These are phyloP conservation scores for Octodon degus DNA, from an alignment of 2,113 vertebrate genomes.

Conservation along the genomic window DNA sequence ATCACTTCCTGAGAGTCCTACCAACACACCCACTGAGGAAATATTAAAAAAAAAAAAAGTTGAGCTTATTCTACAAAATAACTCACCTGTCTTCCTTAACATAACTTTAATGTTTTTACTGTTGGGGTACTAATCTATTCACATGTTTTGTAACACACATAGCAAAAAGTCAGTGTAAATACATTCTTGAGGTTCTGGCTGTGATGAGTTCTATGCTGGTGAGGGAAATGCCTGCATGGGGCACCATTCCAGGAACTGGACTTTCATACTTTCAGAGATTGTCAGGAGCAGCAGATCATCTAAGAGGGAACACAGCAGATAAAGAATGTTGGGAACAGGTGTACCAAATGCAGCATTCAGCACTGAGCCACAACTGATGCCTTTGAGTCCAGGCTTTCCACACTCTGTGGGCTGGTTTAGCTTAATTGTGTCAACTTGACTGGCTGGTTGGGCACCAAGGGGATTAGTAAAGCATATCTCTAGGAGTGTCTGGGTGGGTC, in stretches of 20 bases:
- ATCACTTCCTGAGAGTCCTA: background rate
- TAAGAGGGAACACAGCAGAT: background rate
- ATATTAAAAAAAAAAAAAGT: background rate
- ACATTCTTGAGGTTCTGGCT: background rate
- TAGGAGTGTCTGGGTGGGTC: background rate
- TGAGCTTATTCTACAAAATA: background rate
- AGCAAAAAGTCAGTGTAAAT: background rate
- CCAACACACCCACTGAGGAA: background rate
- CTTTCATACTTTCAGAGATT: background rate
- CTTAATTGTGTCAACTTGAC: background rate
- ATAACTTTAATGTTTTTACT: background rate
- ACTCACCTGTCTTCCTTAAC: background rate
- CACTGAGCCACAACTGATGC: background rate
- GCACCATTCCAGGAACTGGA: background rate
- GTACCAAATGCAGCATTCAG: background rate
- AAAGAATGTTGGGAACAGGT: background rate
- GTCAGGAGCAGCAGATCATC: background rate
- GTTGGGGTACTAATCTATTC: background rate
- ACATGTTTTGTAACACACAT: slow-evolving; percentile 33
- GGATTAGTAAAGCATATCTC: background rate
- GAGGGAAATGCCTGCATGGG: background rate
- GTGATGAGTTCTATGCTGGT: background rate
- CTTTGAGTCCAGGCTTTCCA: background rate
- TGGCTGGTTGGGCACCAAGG: background rate
- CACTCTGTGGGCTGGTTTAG: background rate